phyloP scores from a whole-genome alignment of 2,888 invertebrate genomes.

The Drosophila peninsularis region DNA sequence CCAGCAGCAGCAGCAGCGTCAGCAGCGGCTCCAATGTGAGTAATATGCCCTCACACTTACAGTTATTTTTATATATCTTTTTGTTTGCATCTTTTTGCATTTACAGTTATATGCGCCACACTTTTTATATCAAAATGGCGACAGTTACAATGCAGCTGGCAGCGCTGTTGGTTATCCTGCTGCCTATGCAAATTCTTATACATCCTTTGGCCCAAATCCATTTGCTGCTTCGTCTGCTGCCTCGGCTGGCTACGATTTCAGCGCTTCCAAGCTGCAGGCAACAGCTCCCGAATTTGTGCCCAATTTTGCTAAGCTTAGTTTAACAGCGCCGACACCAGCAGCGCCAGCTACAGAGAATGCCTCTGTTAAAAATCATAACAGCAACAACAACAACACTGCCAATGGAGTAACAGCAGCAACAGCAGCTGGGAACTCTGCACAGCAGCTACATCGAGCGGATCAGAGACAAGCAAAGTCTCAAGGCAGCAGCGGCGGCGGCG shows the following conservation, averaged over 20 bases:
- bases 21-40: conserved; percentile 27
- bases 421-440: background rate
- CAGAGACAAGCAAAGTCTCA: conserved; percentile 18
- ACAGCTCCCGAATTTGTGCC: conserved; percentile 84
- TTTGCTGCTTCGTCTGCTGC: conserved; percentile 55
- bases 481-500: conserved; percentile 4
- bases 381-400: conserved; percentile 57
- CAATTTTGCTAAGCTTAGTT: conserved; percentile 76
- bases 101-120: conserved; percentile 38
- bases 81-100: background rate
- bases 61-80: background rate
- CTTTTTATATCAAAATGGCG: conserved; percentile 49
- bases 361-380: conserved; percentile 13
- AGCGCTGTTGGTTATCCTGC: background rate
- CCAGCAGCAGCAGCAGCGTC: conserved; percentile 15
- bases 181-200: conserved; percentile 47
- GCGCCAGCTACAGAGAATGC: conserved; percentile 8
- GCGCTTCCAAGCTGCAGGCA: conserved; percentile 80
- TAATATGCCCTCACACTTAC: background rate
- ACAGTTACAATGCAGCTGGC: conserved; percentile 12
- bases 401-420: conserved; percentile 28
- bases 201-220: conserved; percentile 72
- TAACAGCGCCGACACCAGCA: conserved; percentile 26
- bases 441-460: conserved; percentile 9
- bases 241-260: conserved; percentile 66